These are phyloP conservation scores for Nezara viridula DNA, from an alignment of 2,888 invertebrate genomes.

Conservation along the genomic window DNA sequence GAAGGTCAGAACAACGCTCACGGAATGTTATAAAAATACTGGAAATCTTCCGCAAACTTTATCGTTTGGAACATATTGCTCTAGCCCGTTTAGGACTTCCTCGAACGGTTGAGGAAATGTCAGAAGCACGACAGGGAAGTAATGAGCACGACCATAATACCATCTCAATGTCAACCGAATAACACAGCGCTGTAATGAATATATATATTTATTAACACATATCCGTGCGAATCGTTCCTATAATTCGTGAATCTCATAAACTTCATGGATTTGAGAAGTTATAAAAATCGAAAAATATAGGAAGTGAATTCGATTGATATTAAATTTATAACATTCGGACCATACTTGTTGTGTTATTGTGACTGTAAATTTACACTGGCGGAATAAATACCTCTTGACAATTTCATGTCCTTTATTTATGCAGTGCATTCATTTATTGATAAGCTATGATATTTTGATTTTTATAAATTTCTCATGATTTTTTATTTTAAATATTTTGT, in stretches of 20 bases:
- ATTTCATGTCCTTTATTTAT: too few relatives aligned
- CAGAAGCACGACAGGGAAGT: constrained; percentile 8
- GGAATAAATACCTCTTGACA: too few relatives aligned
- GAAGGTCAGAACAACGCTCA: neutral
- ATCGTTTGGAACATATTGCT: neutral
- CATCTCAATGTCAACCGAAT: neutral
- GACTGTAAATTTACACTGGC: too few relatives aligned
- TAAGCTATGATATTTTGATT: too few relatives aligned
- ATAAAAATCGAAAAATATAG: too few relatives aligned
- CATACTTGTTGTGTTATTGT: too few relatives aligned
- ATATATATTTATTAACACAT: neutral
- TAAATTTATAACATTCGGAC: too few relatives aligned
- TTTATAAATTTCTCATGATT: too few relatives aligned
- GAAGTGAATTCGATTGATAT: too few relatives aligned
- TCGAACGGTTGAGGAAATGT: constrained; percentile 2
- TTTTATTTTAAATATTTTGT: too few relatives aligned
- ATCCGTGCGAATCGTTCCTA: neutral
- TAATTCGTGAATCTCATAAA: neutral
- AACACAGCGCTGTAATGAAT: neutral
- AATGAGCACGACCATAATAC: neutral
- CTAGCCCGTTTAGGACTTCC: neutral
- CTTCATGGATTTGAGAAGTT: too few relatives aligned
- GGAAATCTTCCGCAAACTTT: neutral
- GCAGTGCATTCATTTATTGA: too few relatives aligned
- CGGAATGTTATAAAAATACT: neutral